A percentile compares a stretch with the other conserved stretches of the same genome.
Conservation (phyloP, 2,797 vertebrate species). For the Poecilia wingei region DNA sequence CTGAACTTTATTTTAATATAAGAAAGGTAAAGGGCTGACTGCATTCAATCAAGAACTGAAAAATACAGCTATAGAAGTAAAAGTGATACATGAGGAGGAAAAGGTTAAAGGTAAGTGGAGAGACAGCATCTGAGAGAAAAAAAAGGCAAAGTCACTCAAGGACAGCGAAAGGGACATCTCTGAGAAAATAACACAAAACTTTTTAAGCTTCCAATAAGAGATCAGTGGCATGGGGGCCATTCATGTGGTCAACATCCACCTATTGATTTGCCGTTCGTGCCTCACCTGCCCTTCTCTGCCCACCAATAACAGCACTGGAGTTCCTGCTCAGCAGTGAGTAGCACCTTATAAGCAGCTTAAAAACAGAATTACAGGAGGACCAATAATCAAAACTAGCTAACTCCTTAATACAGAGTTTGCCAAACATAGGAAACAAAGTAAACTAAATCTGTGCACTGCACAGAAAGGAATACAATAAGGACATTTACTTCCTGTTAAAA, state of each 20-base stretch:
- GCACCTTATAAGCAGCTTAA: constrained; percentile 9
- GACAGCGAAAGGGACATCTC: constrained; percentile 27
- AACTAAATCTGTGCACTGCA: not conserved
- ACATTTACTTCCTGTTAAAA: constrained; percentile 12
- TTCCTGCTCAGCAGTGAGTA: constrained; percentile 9
- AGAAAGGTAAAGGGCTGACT: constrained; percentile 30
- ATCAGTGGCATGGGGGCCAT: constrained; percentile 30
- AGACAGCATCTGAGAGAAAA: constrained; percentile 24
- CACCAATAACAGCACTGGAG: constrained; percentile 35
- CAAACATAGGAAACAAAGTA: not conserved
- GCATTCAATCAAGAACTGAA: constrained; percentile 19
- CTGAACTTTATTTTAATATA: constrained; percentile 42
- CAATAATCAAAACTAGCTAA: constrained; percentile 9
- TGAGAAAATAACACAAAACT: constrained; percentile 24
- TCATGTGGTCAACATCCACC: constrained; percentile 28
- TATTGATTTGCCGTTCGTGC: constrained; percentile 53
- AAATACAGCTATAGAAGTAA: constrained; percentile 33
- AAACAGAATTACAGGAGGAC: not conserved
- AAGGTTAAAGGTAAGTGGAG: constrained; percentile 26
- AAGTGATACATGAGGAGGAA: constrained; percentile 1
- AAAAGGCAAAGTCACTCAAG: constrained; percentile 24
- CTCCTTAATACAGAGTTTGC: not conserved
- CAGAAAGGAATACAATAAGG: not conserved
- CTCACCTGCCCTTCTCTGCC: constrained; percentile 19
- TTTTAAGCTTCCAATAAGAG: constrained; percentile 51